Base-by-base conservation (phyloP, 2,113 vertebrate genomes). In the Genyomyrus donnyi region DNA sequence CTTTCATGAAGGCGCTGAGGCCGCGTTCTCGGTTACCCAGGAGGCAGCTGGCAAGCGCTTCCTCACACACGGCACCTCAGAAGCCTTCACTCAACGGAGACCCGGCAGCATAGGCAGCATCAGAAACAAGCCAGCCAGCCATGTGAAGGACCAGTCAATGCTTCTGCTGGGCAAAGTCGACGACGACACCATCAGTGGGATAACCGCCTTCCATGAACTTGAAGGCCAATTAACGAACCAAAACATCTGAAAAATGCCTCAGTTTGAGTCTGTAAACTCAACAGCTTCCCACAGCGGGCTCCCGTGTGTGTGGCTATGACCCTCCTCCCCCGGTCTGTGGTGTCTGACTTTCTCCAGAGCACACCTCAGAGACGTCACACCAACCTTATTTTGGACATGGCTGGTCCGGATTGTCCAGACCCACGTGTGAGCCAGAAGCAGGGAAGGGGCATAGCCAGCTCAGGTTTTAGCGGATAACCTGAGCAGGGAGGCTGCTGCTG, bases 121-220 rank as follows among this genome's bases (percentile, higher is more conserved):
- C 84, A 85, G 88, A 89, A 91, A 91, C 52, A 89, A 31, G 66
- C 90, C 35, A 90, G 62, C 90, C 27, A 85, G 83, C 58, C 89
- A 53, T 45, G 35, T 17, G 5, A 77, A 90, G 50, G 91, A 94
- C 93, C 91, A 90, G 93, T 93, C 89, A 53, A 86, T 87, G 92
- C 31, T 39, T 80, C 35, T 91, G 86, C 93, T 91, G 92, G 90
- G 90, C 88, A 85, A 89, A 91, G 92, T 84, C 91, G 49, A 92
- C 85, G 90, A 35, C 85, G 8, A 24, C 45, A n/a, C 45, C 17
- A 42, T n/a, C 21, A 48, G 83, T 8, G 19, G 3, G 21, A 85
- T 2, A 17, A n/a, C 42, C 1, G 21, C 45, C 42, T 85, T 85
- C 83, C 45, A 1, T 45, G 83, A 85, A 77, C 31, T 17, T 39